Percentiles rank a stretch among this genome's conserved stretches.
These are phyloP conservation scores for Lucilia cuprina DNA, from an alignment of 1,140 invertebrate species.

Conservation along the genomic window DNA sequence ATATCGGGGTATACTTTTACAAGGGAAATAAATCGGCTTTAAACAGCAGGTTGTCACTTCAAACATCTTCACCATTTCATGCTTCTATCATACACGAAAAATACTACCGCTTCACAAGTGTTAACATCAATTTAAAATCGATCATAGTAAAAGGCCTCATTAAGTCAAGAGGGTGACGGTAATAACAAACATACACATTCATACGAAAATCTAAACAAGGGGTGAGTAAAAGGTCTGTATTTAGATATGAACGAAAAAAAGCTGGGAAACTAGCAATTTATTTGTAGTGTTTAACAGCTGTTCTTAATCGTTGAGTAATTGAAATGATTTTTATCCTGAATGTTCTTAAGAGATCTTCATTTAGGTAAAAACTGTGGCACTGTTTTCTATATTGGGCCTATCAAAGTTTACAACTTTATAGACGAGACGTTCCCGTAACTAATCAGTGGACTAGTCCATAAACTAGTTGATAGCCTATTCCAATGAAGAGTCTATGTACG, in stretches of 20 bases:
- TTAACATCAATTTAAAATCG: constrained; percentile 62
- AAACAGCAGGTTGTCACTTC: constrained; percentile 38
- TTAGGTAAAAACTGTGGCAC: too few species aligned
- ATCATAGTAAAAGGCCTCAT: constrained; percentile 60
- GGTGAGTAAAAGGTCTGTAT: not conserved
- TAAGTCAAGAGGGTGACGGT: constrained; percentile 57
- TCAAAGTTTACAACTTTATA: too few species aligned
- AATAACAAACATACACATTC: not conserved
- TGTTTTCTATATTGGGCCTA: too few species aligned
- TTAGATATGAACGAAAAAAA: not conserved
- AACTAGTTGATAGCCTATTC: too few species aligned
- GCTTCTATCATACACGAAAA: constrained; percentile 45
- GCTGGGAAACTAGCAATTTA: not conserved
- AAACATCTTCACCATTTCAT: too few species aligned
- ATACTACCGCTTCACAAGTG: constrained; percentile 42
- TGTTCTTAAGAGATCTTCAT: too few species aligned
- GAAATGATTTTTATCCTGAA: too few species aligned
- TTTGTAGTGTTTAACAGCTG: not conserved
- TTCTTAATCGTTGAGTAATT: too few species aligned
- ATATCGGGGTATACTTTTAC: too few species aligned
- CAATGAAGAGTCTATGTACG: too few species aligned
- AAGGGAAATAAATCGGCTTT: not conserved
- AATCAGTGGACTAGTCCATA: too few species aligned
- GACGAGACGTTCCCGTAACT: too few species aligned
- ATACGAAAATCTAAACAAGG: not conserved